A percentile compares a stretch with the other conserved stretches of the same genome.
phyloP scores from a whole-genome alignment of 2,113 vertebrate genomes.

The Corythoichthys haematopterus region DNA sequence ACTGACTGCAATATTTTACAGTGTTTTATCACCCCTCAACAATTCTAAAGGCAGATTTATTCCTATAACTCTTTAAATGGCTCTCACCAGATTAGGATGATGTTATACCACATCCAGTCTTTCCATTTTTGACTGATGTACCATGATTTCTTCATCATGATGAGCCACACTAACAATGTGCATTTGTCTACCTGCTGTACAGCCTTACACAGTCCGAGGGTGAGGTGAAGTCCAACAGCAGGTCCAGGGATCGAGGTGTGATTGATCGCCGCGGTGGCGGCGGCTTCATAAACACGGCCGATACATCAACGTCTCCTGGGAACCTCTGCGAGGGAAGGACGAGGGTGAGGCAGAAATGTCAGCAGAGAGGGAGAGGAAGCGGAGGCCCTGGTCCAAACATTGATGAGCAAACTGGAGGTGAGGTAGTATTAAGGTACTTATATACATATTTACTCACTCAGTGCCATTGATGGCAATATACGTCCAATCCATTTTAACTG shows the following conservation, averaged over 20 bases:
- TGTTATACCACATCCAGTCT: neutral
- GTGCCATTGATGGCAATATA: too few species aligned
- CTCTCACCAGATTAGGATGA: neutral
- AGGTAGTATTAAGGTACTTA: conserved; percentile 18
- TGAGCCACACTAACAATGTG: conserved; percentile 12
- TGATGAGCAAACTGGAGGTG: conserved; percentile 59
- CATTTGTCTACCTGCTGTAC: conserved; percentile 14
- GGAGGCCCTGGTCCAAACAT: conserved; percentile 42
- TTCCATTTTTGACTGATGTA: neutral
- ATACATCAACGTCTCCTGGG: conserved; percentile 73
- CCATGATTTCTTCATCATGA: neutral
- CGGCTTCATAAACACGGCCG: conserved; percentile 70
- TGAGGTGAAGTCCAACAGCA: conserved; percentile 39
- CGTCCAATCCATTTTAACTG: too few species aligned
- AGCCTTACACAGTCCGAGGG: conserved; percentile 23
- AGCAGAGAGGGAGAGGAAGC: conserved; percentile 35
- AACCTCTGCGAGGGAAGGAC: conserved; percentile 37
- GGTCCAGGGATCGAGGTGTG: conserved; percentile 55
- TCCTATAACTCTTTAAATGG: neutral
- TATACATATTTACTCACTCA: too few species aligned
- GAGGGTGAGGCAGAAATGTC: conserved; percentile 59
- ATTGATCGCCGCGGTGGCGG: conserved; percentile 72
- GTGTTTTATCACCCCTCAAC: neutral
- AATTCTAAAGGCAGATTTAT: neutral
- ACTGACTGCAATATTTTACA: neutral